Percentiles rank a stretch among this genome's conserved stretches.
These are phyloP conservation scores for Probaryconus sp. DNA, from an alignment of 1,140 invertebrate species.

Conservation along the genomic window DNA sequence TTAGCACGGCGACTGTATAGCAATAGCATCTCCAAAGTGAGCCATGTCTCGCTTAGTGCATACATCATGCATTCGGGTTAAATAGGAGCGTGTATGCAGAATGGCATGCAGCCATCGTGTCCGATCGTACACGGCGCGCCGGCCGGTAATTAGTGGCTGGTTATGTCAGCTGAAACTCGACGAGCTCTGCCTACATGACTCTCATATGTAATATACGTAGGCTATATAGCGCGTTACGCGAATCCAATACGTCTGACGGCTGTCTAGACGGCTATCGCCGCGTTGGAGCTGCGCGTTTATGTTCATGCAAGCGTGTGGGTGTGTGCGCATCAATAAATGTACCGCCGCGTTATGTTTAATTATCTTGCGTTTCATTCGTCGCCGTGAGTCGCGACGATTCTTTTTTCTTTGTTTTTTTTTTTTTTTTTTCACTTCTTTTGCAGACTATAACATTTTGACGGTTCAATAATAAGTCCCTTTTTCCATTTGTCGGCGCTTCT, in stretches of 20 bases:
- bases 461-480: no score
- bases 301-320: slow-evolving; percentile 53
- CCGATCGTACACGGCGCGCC: slow-evolving; percentile 64
- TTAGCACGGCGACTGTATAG: no score
- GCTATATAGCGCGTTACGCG: slow-evolving; percentile 70
- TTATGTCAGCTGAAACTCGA: slow-evolving; percentile 70
- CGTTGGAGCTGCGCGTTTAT: slow-evolving; percentile 58
- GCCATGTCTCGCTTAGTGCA: no score
- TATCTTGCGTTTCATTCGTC: slow-evolving; percentile 42
- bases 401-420: slow-evolving; percentile 23
- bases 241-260: slow-evolving; percentile 75
- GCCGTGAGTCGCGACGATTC: slow-evolving; percentile 25
- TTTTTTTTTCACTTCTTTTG: slow-evolving; percentile 1
- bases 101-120: slow-evolving; percentile 55
- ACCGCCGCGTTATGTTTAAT: slow-evolving; percentile 53
- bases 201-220: slow-evolving; percentile 64
- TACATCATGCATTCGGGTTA: slow-evolving; percentile 49
- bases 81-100: slow-evolving; percentile 50
- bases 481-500: no score
- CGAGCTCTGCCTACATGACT: slow-evolving; percentile 53
- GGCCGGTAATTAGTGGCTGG: slow-evolving; percentile 68
- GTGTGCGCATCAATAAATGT: slow-evolving; percentile 57
- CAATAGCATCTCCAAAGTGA: no score
- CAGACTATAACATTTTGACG: slow-evolving; percentile 3
- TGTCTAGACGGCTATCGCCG: slow-evolving; percentile 72